Evolutionary conservation across 2,797 vertebrate genomes (phyloP).

Genomic region (Hydrophis major): DNA sequence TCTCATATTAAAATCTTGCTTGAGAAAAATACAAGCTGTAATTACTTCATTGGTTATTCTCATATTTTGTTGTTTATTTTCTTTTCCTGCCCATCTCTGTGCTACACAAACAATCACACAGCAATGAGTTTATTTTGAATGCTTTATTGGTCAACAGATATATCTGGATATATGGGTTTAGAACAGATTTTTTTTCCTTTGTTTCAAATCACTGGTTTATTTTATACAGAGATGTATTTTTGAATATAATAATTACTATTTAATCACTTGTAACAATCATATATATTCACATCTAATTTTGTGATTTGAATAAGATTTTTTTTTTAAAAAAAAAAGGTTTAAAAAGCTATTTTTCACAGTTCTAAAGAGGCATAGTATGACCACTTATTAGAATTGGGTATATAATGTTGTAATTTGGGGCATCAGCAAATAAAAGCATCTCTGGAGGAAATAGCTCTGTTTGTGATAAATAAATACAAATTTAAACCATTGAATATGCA

Average conservation of each 20-base stretch:
- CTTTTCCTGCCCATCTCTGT: not conserved
- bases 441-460: not conserved
- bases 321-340: not conserved
- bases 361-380: not conserved
- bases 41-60: not conserved
- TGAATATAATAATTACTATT: not conserved
- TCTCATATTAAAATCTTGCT: not conserved
- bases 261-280: not conserved
- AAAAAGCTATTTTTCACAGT: not conserved
- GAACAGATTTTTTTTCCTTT: not conserved
- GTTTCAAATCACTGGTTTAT: not conserved
- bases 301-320: not conserved
- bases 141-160: not conserved
- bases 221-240: not conserved
- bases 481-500: conserved; percentile 16
- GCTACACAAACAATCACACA: not conserved
- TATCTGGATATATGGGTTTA: not conserved
- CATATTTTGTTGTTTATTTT: not conserved
- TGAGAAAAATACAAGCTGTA: not conserved
- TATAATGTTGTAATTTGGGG: not conserved
- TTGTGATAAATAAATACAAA: conserved; percentile 7
- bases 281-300: not conserved
- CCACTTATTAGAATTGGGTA: not conserved
- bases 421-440: not conserved
- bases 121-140: not conserved